Evolutionary conservation across 2,888 invertebrate genomes (phyloP).

Genomic region (Choreutis nemorana): DNA sequence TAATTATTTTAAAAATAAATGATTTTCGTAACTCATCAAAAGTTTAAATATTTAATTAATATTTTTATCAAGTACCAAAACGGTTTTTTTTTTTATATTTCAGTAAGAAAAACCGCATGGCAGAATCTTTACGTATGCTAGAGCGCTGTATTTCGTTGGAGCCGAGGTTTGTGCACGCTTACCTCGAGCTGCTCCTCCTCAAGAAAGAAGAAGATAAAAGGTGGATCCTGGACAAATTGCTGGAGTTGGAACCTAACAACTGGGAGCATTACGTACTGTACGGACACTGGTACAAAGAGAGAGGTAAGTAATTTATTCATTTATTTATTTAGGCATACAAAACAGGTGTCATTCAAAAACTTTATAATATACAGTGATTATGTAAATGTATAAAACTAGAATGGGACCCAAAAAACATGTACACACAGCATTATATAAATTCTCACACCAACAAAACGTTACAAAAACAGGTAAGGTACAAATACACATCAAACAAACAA

Average conservation of each 20-base stretch:
- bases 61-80: too few species aligned
- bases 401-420: too few species aligned
- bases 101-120: slow-evolving; percentile 72
- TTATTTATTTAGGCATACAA: too few species aligned
- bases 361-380: neutral
- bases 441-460: too few species aligned
- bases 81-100: too few species aligned
- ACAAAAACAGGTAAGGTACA: too few species aligned
- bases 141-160: slow-evolving; percentile 73
- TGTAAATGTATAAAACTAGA: neutral
- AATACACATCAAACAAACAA: too few species aligned
- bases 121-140: slow-evolving; percentile 72
- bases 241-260: slow-evolving; percentile 72
- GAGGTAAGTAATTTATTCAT: slow-evolving; percentile 53
- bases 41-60: too few species aligned
- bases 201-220: slow-evolving; percentile 62
- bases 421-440: too few species aligned
- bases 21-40: too few species aligned
- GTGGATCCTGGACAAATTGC: slow-evolving; percentile 66
- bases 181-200: slow-evolving; percentile 70
- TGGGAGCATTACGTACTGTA: slow-evolving; percentile 76
- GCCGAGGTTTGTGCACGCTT: slow-evolving; percentile 74
- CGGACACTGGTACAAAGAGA: slow-evolving; percentile 74
- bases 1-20: too few species aligned
- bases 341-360: too few species aligned